Evolutionary conservation across 2,888 invertebrate genomes (phyloP), one percentile per base, ranked within the genome.

Genomic region (Orthosia gracilis): DNA sequence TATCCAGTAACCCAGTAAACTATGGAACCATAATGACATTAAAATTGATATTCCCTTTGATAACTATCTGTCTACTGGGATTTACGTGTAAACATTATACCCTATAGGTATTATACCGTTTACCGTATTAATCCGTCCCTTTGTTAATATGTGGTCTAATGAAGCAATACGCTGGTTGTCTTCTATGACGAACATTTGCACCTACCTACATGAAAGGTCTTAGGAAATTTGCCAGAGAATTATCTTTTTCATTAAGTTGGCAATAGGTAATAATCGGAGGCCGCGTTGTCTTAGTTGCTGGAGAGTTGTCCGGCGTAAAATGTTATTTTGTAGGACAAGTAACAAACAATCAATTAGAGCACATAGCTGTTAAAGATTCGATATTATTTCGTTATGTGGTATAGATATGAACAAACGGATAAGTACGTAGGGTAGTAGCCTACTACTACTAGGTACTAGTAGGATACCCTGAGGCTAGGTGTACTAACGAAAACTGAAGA

Each of bases 31-130:
- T 70, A 45, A 54, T 49, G 13, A 18, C 11, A 69, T 45, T 50
- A 21, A 40, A 59, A 78, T 72, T 55, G 4, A 13, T 73, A 72
- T 63, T 63, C 26, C n/a, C 54, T 78, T 80, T 62, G 66, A 50
- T 26, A 61, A 55, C 49, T 54, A 26, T 55, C 47, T 63, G 45
- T 55, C 47, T 63, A 23, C 26, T 26, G 26, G n/a, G 68, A 63
- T 74, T 63, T 54, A 68, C 26, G n/a, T 45, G 13, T 45, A 21
- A 50, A 40, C 26, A 49, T 31, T 12, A 52, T 50, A 47, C n/a
- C 23, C 21, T 45, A 23, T 40, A 40, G 15, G 40, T 26, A 31
- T 50, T 45, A n/a, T 18, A 58, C 23, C 26, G n/a, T 62, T 57
- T 72, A 61, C 40, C 55, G 31, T 62, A 80, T 59, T 64, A 67